Evolutionary conservation across 2,113 vertebrate species (phyloP).

Genomic region (Colaptes auratus): DNA sequence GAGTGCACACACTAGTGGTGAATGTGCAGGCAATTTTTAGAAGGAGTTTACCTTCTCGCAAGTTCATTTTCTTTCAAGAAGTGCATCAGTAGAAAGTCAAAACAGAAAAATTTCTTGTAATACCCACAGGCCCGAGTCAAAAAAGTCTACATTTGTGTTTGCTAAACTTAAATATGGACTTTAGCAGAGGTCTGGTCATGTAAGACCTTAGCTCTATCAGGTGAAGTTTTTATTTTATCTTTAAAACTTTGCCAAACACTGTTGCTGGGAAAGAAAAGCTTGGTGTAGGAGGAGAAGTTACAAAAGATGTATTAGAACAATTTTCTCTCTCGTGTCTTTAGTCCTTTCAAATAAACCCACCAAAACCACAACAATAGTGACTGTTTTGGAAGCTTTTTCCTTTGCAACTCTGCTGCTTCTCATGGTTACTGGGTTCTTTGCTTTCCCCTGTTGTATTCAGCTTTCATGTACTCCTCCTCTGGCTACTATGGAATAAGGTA

Average conservation of each 20-base stretch:
- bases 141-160: constrained; percentile 15
- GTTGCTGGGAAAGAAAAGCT: background rate
- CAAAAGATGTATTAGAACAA: background rate
- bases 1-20: background rate
- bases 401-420: background rate
- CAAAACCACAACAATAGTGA: background rate
- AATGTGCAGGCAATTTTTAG: background rate
- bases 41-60: constrained; percentile 2
- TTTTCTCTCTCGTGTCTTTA: background rate
- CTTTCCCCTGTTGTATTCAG: background rate
- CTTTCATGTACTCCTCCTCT: background rate
- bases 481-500: background rate
- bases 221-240: background rate
- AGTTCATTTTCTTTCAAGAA: background rate
- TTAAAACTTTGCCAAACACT: background rate
- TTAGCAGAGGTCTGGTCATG: background rate
- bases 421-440: background rate
- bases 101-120: background rate
- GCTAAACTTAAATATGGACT: background rate
- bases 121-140: background rate
- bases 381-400: background rate
- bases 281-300: background rate
- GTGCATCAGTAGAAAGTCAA: background rate
- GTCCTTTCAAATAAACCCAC: background rate
- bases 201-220: background rate